Conservation (phyloP, 2,888 invertebrate genomes). For the Lepidocyrtoides sp. region DNA sequence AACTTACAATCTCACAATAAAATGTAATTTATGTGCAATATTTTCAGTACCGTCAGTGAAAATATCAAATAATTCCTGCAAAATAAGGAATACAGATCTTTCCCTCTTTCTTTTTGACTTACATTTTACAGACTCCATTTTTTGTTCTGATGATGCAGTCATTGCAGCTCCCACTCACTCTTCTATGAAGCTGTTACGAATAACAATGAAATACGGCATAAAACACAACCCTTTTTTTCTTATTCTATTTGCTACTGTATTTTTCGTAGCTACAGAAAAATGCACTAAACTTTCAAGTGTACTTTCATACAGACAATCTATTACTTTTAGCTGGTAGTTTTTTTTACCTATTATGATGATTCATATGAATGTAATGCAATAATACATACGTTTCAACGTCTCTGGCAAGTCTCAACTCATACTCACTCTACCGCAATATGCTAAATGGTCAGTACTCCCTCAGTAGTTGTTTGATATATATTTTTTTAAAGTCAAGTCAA, state of each 20-base stretch:
- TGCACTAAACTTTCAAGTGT: neutral
- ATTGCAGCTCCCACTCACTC: neutral
- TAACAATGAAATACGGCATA: constrained; percentile 53
- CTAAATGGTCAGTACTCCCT: constrained; percentile 44
- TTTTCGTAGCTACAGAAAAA: constrained; percentile 4
- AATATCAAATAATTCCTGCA: neutral
- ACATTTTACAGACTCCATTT: constrained; percentile 34
- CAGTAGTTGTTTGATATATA: too few relatives aligned
- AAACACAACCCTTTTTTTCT: constrained; percentile 18
- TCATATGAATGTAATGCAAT: neutral
- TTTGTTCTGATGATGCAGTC: constrained; percentile 30
- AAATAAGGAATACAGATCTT: neutral
- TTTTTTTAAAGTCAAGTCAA: neutral
- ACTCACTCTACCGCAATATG: constrained; percentile 52
- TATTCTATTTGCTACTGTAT: constrained; percentile 12
- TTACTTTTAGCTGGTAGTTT: neutral
- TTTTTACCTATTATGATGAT: constrained; percentile 11
- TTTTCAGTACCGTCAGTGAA: neutral
- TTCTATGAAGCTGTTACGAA: constrained; percentile 24
- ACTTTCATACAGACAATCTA: neutral
- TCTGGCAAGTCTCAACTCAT: neutral
- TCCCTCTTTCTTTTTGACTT: too few relatives aligned
- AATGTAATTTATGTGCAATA: too few relatives aligned
- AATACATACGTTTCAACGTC: neutral
- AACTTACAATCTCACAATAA: too few relatives aligned